A percentile compares a stretch with the other conserved stretches of the same genome.
These are phyloP conservation scores for Micromesistius poutassou DNA, from an alignment of 2,797 vertebrate genomes.

Conservation along the genomic window DNA sequence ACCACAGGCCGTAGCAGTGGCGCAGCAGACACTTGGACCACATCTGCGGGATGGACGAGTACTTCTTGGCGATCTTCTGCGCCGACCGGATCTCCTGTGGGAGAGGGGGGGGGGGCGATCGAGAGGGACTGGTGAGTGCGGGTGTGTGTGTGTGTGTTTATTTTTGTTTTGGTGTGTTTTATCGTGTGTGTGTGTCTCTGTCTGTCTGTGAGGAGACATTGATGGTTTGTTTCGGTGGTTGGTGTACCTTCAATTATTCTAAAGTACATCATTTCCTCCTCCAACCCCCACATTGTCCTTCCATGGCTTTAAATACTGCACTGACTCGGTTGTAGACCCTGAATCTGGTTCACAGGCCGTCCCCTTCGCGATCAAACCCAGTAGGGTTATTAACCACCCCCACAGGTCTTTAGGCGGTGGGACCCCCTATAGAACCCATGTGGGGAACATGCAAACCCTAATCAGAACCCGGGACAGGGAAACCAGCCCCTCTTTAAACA, in stretches of 20 bases:
- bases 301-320: neutral
- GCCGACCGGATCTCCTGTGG: constrained; percentile 92
- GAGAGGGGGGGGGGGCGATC: constrained; percentile 23
- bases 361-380: too few species aligned
- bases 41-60: constrained; percentile 93
- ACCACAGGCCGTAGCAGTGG: constrained; percentile 96
- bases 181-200: neutral
- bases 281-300: neutral
- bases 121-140: neutral
- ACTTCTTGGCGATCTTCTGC: constrained; percentile 92
- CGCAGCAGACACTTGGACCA: constrained; percentile 95
- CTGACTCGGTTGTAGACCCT: neutral
- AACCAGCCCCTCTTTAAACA: neutral
- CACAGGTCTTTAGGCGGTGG: neutral
- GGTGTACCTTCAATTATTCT: neutral
- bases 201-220: neutral
- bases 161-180: too few species aligned
- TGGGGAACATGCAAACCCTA: neutral
- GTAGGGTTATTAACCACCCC: neutral
- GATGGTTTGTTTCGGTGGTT: neutral
- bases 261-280: neutral
- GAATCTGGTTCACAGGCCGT: neutral
- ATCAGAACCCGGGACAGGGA: neutral
- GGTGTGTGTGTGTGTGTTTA: neutral
- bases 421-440: neutral